These are phyloP conservation scores for Dicrostonyx torquatus DNA, from an alignment of 2,797 vertebrate genomes.

Conservation along the genomic window DNA sequence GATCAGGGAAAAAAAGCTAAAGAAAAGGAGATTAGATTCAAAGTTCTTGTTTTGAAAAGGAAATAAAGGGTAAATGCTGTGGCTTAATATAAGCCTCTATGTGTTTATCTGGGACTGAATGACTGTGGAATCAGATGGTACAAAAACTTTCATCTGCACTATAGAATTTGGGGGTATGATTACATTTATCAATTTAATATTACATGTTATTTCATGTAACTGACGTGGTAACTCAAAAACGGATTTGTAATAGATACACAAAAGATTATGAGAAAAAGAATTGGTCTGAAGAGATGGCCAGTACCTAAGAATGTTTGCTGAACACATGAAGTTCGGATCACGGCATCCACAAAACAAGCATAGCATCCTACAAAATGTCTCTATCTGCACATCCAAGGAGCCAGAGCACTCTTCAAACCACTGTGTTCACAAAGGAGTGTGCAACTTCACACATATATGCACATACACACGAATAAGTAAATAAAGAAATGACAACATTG, in stretches of 20 bases:
- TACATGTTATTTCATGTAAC: background rate
- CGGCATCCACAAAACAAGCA: background rate
- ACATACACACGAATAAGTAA: background rate
- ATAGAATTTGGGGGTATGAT: background rate
- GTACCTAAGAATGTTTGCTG: background rate
- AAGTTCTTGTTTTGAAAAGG: too few relatives aligned
- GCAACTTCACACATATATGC: background rate
- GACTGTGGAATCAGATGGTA: too few relatives aligned
- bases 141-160: too few relatives aligned
- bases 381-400: background rate
- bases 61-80: too few relatives aligned
- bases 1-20: too few relatives aligned
- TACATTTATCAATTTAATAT: background rate
- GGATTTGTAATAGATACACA: background rate
- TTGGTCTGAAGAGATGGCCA: background rate
- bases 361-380: background rate
- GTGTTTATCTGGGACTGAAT: too few relatives aligned
- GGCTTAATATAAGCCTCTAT: too few relatives aligned
- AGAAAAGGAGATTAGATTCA: too few relatives aligned
- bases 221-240: background rate
- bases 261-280: background rate
- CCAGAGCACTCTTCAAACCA: background rate
- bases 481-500: background rate
- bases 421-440: background rate
- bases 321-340: background rate